These are phyloP conservation scores for Gnatocerus cornutus DNA, from an alignment of 2,888 invertebrate species.

Conservation along the genomic window DNA sequence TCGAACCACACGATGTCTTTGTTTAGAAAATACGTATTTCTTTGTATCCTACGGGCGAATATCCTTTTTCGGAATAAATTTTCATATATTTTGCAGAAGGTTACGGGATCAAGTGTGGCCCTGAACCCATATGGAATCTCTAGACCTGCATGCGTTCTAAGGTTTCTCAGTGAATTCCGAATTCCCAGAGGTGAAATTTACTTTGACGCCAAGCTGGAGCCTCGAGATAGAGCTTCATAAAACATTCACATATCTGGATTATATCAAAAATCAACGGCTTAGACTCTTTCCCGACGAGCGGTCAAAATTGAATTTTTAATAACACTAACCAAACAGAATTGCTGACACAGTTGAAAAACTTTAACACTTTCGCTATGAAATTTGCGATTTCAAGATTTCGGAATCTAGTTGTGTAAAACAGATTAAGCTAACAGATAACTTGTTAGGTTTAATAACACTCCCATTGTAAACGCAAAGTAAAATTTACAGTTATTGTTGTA, in stretches of 20 bases:
- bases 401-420: too few relatives aligned
- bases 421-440: too few relatives aligned
- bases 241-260: slow-evolving; percentile 51
- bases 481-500: slow-evolving; percentile 5
- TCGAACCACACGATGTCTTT: slow-evolving; percentile 25
- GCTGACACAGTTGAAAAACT: too few relatives aligned
- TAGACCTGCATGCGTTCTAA: slow-evolving; percentile 40
- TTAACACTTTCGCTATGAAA: too few relatives aligned
- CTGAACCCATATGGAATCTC: slow-evolving; percentile 48
- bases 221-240: slow-evolving; percentile 49
- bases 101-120: slow-evolving; percentile 48
- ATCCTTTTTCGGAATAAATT: slow-evolving; percentile 48
- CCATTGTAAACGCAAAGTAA: background rate
- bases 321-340: too few relatives aligned
- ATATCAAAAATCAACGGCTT: slow-evolving; percentile 46
- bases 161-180: slow-evolving; percentile 50
- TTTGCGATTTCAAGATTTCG: too few relatives aligned
- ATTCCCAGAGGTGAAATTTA: slow-evolving; percentile 51
- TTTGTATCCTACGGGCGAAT: slow-evolving; percentile 31
- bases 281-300: slow-evolving; percentile 18
- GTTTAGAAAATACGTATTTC: slow-evolving; percentile 40
- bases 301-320: background rate
- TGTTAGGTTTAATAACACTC: too few relatives aligned
- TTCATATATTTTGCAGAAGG: slow-evolving; percentile 49
- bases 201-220: slow-evolving; percentile 49